Conservation (phyloP, 2,113 vertebrate species). For the Turnix velox region DNA sequence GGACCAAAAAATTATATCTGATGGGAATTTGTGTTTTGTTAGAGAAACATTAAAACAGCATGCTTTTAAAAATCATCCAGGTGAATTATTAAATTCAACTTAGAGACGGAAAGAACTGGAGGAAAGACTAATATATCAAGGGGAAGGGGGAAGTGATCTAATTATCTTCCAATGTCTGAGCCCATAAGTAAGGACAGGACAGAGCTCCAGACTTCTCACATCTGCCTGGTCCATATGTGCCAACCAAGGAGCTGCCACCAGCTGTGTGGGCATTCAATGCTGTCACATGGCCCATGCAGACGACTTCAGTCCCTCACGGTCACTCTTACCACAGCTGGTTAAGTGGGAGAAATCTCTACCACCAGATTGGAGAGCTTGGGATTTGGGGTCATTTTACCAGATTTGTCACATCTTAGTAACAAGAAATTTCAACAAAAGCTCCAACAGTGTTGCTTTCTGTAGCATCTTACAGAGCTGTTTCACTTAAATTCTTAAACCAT, state of each 20-base stretch:
- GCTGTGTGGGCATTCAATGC: fast-evolving
- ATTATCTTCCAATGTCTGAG: neutral
- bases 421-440: neutral
- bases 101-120: neutral
- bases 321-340: neutral
- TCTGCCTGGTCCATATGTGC: neutral
- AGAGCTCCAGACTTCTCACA: neutral
- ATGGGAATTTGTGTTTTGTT: conserved; percentile 48
- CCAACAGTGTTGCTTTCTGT: neutral
- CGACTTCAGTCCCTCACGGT: neutral
- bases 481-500: conserved; percentile 7
- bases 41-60: conserved; percentile 31
- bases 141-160: neutral
- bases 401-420: neutral
- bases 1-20: conserved; percentile 46
- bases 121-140: neutral
- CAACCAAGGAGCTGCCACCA: neutral
- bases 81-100: neutral
- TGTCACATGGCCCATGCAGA: fast-evolving
- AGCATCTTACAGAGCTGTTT: neutral
- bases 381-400: neutral
- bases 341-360: neutral
- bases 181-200: neutral
- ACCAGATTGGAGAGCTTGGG: neutral
- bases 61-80: conserved; percentile 25